Evolutionary conservation across 2,797 vertebrate genomes (phyloP).

Genomic region (Adelosebastes latens): DNA sequence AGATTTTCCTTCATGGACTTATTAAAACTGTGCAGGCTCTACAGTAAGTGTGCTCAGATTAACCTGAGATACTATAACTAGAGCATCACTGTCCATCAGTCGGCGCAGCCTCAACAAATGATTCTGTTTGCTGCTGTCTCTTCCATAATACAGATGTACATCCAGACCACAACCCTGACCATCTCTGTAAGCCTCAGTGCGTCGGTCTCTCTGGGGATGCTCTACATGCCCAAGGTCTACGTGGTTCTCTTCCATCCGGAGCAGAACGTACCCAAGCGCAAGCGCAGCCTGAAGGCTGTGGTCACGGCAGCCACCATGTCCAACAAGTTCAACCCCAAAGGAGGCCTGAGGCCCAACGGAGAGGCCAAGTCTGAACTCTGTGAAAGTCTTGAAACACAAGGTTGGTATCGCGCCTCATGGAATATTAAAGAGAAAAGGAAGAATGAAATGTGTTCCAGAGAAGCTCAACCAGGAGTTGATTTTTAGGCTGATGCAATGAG

Average conservation of each 20-base stretch:
- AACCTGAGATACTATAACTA: background rate
- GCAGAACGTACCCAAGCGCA: slow-evolving; percentile 97
- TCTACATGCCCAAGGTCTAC: slow-evolving; percentile 98
- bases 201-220: slow-evolving; percentile 96
- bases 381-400: slow-evolving; percentile 95
- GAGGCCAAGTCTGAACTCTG: slow-evolving; percentile 97
- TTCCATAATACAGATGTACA: slow-evolving; percentile 88
- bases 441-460: background rate
- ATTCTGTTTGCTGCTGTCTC: slow-evolving; percentile 29
- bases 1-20: background rate
- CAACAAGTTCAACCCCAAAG: slow-evolving; percentile 97
- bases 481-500: slow-evolving; percentile 1
- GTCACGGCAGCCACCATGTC: slow-evolving; percentile 97
- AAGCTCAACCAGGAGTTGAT: background rate
- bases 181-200: slow-evolving; percentile 97
- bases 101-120: background rate
- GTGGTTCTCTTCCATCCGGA: slow-evolving; percentile 97
- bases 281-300: slow-evolving; percentile 96
- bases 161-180: slow-evolving; percentile 96
- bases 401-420: slow-evolving; percentile 73
- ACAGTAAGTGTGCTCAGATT: background rate
- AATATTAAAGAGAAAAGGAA: background rate
- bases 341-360: slow-evolving; percentile 92
- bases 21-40: background rate
- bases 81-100: background rate